A percentile compares a stretch with the other conserved stretches of the same genome.
phyloP scores from a whole-genome alignment of 2,888 invertebrate species.

The Chorisops tibialis region DNA sequence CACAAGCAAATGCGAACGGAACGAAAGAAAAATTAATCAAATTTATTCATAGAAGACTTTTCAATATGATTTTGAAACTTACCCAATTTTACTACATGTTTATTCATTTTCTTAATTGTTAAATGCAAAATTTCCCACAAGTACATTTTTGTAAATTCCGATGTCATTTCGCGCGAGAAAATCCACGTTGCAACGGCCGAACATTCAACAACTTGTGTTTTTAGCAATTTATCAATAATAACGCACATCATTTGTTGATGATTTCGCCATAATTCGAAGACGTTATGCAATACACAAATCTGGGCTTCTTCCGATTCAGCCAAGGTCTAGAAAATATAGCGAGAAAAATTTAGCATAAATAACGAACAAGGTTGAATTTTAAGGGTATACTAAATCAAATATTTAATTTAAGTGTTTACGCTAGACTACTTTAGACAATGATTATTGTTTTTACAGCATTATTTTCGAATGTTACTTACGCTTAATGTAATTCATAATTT shows the following conservation, averaged over 20 bases:
- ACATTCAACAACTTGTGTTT: constrained; percentile 95
- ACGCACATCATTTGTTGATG: constrained; percentile 98
- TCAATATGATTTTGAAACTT: no score
- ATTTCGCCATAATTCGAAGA: constrained; percentile 92
- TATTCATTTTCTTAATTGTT: constrained; percentile 95
- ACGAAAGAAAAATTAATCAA: constrained; percentile 1
- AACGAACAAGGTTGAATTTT: neutral
- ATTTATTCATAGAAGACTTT: no score
- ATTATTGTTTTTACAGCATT: no score
- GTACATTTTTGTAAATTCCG: constrained; percentile 88
- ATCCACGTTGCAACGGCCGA: constrained; percentile 97
- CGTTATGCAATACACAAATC: constrained; percentile 84
- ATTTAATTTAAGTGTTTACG: constrained; percentile 10
- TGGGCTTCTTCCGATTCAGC: constrained; percentile 95
- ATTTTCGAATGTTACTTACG: no score
- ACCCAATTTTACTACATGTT: constrained; percentile 82
- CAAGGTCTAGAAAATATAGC: constrained; percentile 62
- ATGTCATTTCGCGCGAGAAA: constrained; percentile 90
- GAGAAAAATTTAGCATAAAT: neutral
- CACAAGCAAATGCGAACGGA: no score
- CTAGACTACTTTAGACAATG: neutral
- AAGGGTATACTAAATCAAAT: no score
- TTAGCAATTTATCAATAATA: constrained; percentile 93
- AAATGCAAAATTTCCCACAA: constrained; percentile 96
- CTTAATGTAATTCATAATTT: neutral